Conservation (phyloP, 1,140 invertebrate genomes). For the Manduca sexta region DNA sequence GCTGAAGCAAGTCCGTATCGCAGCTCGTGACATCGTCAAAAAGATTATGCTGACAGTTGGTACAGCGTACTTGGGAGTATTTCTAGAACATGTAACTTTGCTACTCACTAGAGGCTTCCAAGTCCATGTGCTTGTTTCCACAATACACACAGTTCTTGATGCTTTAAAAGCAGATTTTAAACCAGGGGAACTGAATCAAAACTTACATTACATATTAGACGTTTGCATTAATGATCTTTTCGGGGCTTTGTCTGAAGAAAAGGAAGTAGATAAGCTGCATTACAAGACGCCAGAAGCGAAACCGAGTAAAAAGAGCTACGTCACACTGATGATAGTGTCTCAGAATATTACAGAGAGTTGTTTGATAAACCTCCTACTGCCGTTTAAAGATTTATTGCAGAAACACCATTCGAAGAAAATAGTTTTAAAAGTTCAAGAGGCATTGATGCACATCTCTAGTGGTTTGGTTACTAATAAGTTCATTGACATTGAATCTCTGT, state of each 20-base stretch:
- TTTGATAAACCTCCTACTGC: constrained; percentile 84
- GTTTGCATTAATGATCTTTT: constrained; percentile 93
- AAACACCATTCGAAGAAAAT: constrained; percentile 86
- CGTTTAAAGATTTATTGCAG: constrained; percentile 87
- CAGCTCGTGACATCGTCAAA: constrained; percentile 89
- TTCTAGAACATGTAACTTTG: constrained; percentile 87
- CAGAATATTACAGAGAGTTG: constrained; percentile 84
- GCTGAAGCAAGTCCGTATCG: constrained; percentile 89
- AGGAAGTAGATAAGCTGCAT: constrained; percentile 89
- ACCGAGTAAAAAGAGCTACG: constrained; percentile 88
- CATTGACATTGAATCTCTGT: constrained; percentile 80
- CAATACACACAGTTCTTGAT: constrained; percentile 87
- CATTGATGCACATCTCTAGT: constrained; percentile 83
- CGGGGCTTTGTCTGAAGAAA: constrained; percentile 91
- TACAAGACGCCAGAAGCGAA: constrained; percentile 87
- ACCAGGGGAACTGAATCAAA: constrained; percentile 84
- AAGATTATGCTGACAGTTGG: constrained; percentile 92
- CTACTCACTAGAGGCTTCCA: constrained; percentile 92
- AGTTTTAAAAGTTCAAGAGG: constrained; percentile 85
- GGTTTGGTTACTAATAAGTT: constrained; percentile 89
- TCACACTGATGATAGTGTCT: constrained; percentile 88
- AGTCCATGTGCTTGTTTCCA: constrained; percentile 93
- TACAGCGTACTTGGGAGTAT: constrained; percentile 83
- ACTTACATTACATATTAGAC: constrained; percentile 85
- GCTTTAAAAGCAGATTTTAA: constrained; percentile 79